These are phyloP conservation scores for Dryoscopus gambensis DNA, from an alignment of 2,113 vertebrate species.

Conservation along the genomic window DNA sequence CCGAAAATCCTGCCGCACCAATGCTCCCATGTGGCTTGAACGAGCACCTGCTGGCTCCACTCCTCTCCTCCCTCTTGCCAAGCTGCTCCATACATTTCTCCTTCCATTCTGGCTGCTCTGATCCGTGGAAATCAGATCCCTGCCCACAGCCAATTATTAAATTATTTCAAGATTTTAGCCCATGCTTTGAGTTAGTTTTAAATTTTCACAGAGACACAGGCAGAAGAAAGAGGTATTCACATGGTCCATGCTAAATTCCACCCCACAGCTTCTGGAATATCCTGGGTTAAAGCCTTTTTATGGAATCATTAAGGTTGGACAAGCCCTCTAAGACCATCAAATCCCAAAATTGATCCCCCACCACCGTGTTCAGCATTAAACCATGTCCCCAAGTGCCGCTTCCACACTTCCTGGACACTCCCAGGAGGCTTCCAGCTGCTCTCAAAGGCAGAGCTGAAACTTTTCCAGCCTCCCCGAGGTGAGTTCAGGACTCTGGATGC, in stretches of 20 bases:
- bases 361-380: accelerated
- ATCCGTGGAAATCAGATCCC: background rate
- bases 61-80: background rate
- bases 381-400: accelerated
- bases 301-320: background rate
- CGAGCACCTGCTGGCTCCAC: accelerated
- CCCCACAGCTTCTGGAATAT: background rate
- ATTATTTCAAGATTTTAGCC: background rate
- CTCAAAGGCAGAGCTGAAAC: accelerated
- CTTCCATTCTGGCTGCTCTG: background rate
- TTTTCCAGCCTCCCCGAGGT: accelerated
- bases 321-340: background rate
- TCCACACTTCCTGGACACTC: background rate
- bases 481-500: background rate
- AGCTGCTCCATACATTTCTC: background rate
- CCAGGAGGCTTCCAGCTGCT: background rate
- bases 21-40: accelerated
- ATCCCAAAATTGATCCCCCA: background rate
- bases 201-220: background rate
- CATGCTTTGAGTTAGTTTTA: background rate
- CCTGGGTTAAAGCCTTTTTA: background rate
- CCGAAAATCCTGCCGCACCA: accelerated
- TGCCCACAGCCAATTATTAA: background rate
- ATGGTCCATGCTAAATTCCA: background rate
- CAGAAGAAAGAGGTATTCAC: background rate